A percentile compares a stretch with the other conserved stretches of the same genome.
Conservation (phyloP, 2,888 invertebrate genomes). For the Dexiosoma caninum region DNA sequence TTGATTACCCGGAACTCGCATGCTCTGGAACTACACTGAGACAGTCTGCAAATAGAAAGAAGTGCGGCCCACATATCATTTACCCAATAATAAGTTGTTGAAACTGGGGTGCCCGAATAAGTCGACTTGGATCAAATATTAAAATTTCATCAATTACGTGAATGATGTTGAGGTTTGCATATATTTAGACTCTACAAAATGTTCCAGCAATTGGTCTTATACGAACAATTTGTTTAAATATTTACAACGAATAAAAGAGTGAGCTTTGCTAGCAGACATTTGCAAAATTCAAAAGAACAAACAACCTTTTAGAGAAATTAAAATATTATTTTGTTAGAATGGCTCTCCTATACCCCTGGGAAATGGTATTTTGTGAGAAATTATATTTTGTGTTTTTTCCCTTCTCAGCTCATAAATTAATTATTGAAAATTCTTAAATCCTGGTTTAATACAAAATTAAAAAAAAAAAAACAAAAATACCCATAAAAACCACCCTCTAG, state of each 20-base stretch:
- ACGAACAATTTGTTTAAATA: neutral
- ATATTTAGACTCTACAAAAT: slow-evolving; percentile 2
- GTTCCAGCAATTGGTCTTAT: slow-evolving; percentile 54
- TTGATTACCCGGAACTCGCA: too few species aligned
- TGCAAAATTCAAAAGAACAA: slow-evolving; percentile 12
- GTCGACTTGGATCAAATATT: neutral
- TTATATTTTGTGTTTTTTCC: too few species aligned
- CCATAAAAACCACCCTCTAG: slow-evolving; percentile 25
- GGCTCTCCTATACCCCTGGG: neutral
- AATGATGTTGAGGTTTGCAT: neutral
- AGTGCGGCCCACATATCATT: too few species aligned
- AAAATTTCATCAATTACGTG: neutral
- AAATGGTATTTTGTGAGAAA: slow-evolving; percentile 19
- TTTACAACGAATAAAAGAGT: neutral
- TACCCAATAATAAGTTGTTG: too few species aligned
- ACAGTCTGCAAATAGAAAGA: too few species aligned
- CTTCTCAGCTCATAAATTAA: slow-evolving; percentile 58
- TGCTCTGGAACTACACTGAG: too few species aligned
- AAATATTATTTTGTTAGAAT: slow-evolving; percentile 28
- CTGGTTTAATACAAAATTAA: slow-evolving; percentile 50
- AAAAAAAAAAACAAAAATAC: slow-evolving; percentile 20
- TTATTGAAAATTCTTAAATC: slow-evolving; percentile 43
- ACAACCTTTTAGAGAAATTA: slow-evolving; percentile 50
- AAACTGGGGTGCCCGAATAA: too few species aligned
- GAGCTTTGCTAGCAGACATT: neutral